A percentile compares a stretch with the other conserved stretches of the same genome.
Conservation (phyloP, 2,797 vertebrate species). For the Gymnothorax javanicus region DNA sequence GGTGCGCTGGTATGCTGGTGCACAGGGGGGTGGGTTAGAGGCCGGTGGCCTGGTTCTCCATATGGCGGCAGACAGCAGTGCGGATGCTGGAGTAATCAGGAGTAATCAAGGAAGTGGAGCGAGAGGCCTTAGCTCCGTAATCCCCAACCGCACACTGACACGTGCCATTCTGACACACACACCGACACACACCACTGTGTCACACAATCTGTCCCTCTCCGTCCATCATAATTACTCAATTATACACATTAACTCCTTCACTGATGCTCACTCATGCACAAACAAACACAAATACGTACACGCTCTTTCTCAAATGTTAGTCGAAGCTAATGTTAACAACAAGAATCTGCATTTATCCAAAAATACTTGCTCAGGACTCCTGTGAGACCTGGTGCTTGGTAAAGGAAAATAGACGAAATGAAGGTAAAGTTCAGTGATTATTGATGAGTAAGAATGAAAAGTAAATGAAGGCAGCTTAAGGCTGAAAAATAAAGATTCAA, state of each 20-base stretch:
- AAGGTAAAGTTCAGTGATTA: neutral
- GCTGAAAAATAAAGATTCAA: neutral
- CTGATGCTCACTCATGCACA: neutral
- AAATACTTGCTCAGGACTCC: neutral
- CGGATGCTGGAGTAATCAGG: slow-evolving; percentile 64
- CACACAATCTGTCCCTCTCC: neutral
- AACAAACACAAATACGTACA: neutral
- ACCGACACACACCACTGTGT: slow-evolving; percentile 34
- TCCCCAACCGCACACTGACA: slow-evolving; percentile 73
- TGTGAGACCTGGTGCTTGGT: neutral
- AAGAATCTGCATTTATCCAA: neutral
- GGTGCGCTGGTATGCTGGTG: slow-evolving; percentile 36
- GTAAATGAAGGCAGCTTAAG: neutral
- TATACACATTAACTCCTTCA: neutral
- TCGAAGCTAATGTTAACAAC: neutral
- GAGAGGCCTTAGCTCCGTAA: slow-evolving; percentile 75
- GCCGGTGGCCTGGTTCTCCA: slow-evolving; percentile 55
- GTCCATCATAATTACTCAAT: slow-evolving; percentile 30
- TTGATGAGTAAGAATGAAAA: neutral
- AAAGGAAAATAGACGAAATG: neutral
- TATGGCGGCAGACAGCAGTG: slow-evolving; percentile 74
- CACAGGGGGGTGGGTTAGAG: slow-evolving; percentile 34
- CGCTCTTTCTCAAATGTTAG: slow-evolving; percentile 30
- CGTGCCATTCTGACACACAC: slow-evolving; percentile 69
- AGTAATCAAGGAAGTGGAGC: slow-evolving; percentile 80